phyloP scores from a whole-genome alignment of 2,797 vertebrate genomes.

The Propithecus deckenii region DNA sequence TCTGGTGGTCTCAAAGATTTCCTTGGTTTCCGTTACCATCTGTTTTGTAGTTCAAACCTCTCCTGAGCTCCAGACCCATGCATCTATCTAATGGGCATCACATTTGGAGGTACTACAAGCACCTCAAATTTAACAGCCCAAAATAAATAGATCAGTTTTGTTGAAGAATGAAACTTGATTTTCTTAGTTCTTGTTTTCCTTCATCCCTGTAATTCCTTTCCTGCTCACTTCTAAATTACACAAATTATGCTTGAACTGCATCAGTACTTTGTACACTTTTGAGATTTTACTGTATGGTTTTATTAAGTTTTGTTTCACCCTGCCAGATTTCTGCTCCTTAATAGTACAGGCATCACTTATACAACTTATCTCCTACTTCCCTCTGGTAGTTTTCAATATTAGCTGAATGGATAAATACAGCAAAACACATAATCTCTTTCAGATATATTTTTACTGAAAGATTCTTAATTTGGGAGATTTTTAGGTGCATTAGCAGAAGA shows the following conservation, averaged over 20 bases:
- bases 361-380: background rate
- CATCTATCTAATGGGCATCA: background rate
- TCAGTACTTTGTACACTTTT: background rate
- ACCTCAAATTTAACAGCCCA: slow-evolving; percentile 5
- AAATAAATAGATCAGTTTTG: background rate
- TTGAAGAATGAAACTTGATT: background rate
- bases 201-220: background rate
- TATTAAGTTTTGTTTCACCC: background rate
- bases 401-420: background rate
- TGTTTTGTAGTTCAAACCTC: background rate
- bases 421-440: background rate
- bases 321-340: background rate
- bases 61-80: background rate
- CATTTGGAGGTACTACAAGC: background rate
- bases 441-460: background rate
- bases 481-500: background rate
- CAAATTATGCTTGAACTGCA: background rate
- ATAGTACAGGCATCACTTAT: background rate
- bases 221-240: slow-evolving; percentile 13
- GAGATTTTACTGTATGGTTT: background rate
- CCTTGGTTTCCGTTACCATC: background rate
- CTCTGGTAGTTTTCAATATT: background rate
- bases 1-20: background rate
- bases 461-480: background rate
- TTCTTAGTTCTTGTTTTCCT: background rate